Conservation (phyloP, 2,113 vertebrate species). For the Strix uralensis region DNA sequence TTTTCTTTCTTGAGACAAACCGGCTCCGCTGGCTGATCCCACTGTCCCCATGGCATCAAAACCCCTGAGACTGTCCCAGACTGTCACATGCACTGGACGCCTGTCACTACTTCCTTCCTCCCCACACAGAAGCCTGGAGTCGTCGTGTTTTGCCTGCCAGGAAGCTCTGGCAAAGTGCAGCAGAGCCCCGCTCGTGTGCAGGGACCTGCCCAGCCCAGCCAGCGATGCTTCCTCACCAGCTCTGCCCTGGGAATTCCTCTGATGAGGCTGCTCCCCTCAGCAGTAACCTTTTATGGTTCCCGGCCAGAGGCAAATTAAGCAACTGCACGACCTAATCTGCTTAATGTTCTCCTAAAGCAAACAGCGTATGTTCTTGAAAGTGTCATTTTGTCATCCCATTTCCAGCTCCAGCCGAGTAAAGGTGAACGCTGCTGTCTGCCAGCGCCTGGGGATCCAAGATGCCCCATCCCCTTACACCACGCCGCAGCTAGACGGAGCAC, state of each 20-base stretch:
- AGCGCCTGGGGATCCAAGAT: not conserved
- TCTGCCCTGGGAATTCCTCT: slow-evolving; percentile 54
- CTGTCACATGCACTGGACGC: not conserved
- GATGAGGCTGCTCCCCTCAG: slow-evolving; percentile 8
- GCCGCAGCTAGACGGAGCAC: accelerated
- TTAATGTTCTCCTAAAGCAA: slow-evolving; percentile 40
- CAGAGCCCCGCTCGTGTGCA: not conserved
- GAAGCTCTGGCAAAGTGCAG: not conserved
- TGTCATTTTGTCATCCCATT: slow-evolving; percentile 12
- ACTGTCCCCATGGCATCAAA: not conserved
- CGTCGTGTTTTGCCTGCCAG: not conserved
- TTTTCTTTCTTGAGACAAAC: not conserved
- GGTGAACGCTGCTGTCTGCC: not conserved
- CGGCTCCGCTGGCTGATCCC: not conserved
- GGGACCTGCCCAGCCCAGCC: not conserved
- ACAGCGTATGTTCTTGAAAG: not conserved
- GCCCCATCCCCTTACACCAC: not conserved
- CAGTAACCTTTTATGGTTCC: slow-evolving; percentile 74
- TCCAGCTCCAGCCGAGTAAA: not conserved
- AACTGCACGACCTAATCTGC: slow-evolving; percentile 32
- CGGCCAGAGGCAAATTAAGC: slow-evolving; percentile 7
- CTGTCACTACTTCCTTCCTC: not conserved
- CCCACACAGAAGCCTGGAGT: not conserved
- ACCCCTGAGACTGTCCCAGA: not conserved
- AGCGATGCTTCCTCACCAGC: not conserved